These are phyloP conservation scores for Pteronotus mesoamericanus DNA, from an alignment of 2,797 vertebrate genomes.

Conservation along the genomic window DNA sequence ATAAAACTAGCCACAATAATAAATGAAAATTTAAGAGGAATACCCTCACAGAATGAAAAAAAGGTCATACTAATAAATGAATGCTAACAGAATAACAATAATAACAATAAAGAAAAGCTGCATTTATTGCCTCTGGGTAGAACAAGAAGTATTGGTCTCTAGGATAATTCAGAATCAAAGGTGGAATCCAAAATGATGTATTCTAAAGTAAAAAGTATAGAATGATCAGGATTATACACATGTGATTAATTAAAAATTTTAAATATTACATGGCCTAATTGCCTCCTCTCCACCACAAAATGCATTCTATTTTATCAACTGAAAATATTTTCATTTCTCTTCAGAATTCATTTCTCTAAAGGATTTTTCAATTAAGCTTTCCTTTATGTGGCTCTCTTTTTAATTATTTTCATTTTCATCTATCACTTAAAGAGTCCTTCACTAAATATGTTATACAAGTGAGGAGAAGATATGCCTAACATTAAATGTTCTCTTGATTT, in stretches of 20 bases:
- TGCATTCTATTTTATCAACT: neutral
- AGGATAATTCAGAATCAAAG: slow-evolving; percentile 41
- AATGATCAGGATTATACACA: neutral
- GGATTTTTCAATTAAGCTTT: neutral
- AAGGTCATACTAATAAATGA: slow-evolving; percentile 75
- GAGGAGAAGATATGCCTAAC: neutral
- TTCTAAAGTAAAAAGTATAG: slow-evolving; percentile 40
- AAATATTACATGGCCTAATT: neutral
- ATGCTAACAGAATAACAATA: slow-evolving; percentile 63
- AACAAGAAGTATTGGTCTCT: slow-evolving; percentile 36
- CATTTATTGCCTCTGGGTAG: slow-evolving; percentile 19
- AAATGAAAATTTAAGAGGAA: slow-evolving; percentile 77
- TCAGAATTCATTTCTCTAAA: neutral
- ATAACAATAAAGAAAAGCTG: neutral
- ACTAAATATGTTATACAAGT: neutral
- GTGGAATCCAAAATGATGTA: slow-evolving; percentile 13
- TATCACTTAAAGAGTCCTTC: neutral
- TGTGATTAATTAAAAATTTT: neutral
- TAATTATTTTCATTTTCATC: neutral
- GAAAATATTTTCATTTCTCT: neutral
- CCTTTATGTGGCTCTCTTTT: neutral
- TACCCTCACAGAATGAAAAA: slow-evolving; percentile 56
- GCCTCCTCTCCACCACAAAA: neutral
- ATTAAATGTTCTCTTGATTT: neutral
- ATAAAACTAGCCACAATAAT: slow-evolving; percentile 74